phyloP scores from a whole-genome alignment of 2,797 vertebrate genomes.

The Tachyglossus aculeatus region DNA sequence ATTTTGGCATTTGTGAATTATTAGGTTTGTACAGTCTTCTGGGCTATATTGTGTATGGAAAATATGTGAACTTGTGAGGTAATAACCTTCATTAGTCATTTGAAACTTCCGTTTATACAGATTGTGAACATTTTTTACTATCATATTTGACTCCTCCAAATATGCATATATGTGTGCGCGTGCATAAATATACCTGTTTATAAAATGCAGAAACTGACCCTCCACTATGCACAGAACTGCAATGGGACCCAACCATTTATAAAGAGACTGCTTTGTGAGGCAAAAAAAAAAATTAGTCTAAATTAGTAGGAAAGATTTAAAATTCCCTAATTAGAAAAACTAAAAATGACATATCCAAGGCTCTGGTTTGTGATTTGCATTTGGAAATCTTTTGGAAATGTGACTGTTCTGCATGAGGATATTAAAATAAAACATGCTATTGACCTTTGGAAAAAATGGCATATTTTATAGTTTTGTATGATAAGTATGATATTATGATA shows the following conservation, averaged over 20 bases:
- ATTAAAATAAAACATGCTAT: too few relatives aligned
- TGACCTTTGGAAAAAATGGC: too few relatives aligned
- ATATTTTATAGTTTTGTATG: too few relatives aligned
- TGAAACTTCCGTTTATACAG: conserved; percentile 16
- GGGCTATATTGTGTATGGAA: conserved; percentile 15
- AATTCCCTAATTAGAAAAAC: not conserved
- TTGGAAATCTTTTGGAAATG: too few relatives aligned
- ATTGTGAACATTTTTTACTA: conserved; percentile 12
- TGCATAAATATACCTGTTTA: conserved; percentile 2
- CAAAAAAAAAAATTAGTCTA: not conserved
- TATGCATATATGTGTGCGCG: not conserved
- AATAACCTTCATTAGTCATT: conserved; percentile 27
- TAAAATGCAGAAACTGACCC: not conserved
- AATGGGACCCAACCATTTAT: not conserved
- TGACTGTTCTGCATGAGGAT: too few relatives aligned
- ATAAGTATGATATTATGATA: too few relatives aligned
- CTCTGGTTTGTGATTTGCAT: too few relatives aligned
- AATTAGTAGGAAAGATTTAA: not conserved
- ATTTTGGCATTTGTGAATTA: not conserved
- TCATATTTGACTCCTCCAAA: not conserved
- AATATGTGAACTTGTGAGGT: conserved; percentile 1
- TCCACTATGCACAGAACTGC: not conserved
- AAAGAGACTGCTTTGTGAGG: conserved; percentile 11
- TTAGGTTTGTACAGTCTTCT: conserved; percentile 23
- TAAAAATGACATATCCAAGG: too few relatives aligned